Evolutionary conservation across 2,888 invertebrate genomes (phyloP), one percentile per base, ranked within the genome.

Genomic region (Xestoiulus laeticollis): DNA sequence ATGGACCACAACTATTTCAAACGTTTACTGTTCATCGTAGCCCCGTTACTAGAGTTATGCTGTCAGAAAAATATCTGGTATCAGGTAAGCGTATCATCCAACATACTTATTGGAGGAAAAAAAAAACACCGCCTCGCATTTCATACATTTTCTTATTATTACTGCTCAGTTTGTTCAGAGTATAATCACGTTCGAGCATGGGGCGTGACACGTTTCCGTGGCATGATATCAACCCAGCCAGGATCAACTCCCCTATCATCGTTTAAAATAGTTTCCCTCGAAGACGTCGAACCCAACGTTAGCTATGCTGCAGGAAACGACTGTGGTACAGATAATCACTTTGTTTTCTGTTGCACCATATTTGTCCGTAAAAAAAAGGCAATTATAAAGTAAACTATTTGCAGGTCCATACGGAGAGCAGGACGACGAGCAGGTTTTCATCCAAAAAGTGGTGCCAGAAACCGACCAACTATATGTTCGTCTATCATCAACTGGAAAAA

Each of bases 181-280:
- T 99, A 98, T 93, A 98, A 99, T 93, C 99, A 99, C 92, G 99
- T 99, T 16, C 94, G 99, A 38, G 98, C 98, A 87, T 99, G 99
- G 99, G 95, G 96, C 32, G 97, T 99, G 85, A 99, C 98, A 0
- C 94, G 99, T 89, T 99, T 99, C 92, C 94, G 99, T 68, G 99
- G 99, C 12, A 99, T 99, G 98, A 97, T 99, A 89, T 98, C 98
- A 82, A 99, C 99, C 0, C 99, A 99, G 92, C 99, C 99, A 0
- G 99, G 99, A 5, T 98, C 98, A 10, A 98, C 98, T 82, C 98
- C 99, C 0, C 96, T 99, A 90, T 98, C 99, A 0, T 98, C 98
- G 10, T 99, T 99, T 93, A 99, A 99, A 92, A 96, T 98, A 88
- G 94, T 98, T n/a, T 96, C 97, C 0, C 92, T 98, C 48, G 96